Conservation (phyloP, 2,888 invertebrate species). For the Imbricaverruca yamaguchii region DNA sequence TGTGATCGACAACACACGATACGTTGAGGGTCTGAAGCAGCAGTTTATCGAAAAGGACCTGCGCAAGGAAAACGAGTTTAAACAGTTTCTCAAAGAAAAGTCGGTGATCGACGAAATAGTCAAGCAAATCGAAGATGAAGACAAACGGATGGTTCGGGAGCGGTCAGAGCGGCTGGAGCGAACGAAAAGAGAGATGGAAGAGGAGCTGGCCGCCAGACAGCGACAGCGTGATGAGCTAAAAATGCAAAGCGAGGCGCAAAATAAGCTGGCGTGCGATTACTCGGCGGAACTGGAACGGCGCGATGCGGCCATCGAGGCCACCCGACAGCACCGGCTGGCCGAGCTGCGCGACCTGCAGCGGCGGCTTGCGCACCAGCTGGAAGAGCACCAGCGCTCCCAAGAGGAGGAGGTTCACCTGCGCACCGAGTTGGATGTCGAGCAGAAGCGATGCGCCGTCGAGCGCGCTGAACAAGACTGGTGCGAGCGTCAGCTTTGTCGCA, state of each 20-base stretch:
- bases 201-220: neutral
- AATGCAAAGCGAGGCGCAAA: neutral
- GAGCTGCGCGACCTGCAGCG: slow-evolving; percentile 27
- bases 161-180: neutral
- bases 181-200: neutral
- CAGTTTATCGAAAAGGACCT: slow-evolving; percentile 1
- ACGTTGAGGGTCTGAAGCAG: neutral
- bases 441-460: neutral
- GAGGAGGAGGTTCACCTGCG: slow-evolving; percentile 28
- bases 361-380: slow-evolving; percentile 23
- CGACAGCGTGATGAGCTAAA: neutral
- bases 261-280: slow-evolving; percentile 1
- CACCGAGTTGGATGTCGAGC: neutral
- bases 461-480: neutral
- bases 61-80: neutral
- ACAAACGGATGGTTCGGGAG: slow-evolving; percentile 7
- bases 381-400: slow-evolving; percentile 24
- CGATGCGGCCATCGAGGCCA: slow-evolving; percentile 27
- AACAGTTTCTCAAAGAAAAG: neutral
- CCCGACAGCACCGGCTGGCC: slow-evolving; percentile 26
- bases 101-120: neutral
- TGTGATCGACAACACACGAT: neutral
- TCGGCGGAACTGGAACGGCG: slow-evolving; percentile 24
- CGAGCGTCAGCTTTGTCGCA: neutral
- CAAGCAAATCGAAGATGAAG: neutral